Evolutionary conservation across 2,888 invertebrate genomes (phyloP).

Genomic region (Ormyrus nitidulus): DNA sequence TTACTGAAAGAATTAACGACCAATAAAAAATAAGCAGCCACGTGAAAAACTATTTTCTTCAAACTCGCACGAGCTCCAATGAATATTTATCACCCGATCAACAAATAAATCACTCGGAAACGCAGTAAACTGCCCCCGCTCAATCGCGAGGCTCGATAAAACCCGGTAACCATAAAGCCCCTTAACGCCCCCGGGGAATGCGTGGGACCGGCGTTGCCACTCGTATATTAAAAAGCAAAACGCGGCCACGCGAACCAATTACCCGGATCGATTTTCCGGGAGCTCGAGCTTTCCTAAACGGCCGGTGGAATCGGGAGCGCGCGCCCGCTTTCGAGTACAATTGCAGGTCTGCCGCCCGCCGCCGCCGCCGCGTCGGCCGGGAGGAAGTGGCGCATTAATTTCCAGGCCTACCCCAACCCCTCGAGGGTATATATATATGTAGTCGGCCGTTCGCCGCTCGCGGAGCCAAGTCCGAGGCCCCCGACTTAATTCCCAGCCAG

Average conservation of each 20-base stretch:
- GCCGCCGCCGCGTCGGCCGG: constrained; percentile 40
- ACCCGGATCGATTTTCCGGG: constrained; percentile 44
- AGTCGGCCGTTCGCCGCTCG: constrained; percentile 56
- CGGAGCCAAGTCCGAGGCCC: constrained; percentile 53
- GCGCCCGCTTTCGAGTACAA: constrained; percentile 4
- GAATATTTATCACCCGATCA: no score
- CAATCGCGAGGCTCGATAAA: background rate
- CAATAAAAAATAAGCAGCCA: no score
- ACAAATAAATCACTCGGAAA: no score
- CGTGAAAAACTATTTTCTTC: no score
- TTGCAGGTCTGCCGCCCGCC: constrained; percentile 20
- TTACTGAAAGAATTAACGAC: no score
- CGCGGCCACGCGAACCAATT: constrained; percentile 27
- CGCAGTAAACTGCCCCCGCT: no score
- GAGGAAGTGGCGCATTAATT: constrained; percentile 73
- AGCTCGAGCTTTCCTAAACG: constrained; percentile 33
- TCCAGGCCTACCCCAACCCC: constrained; percentile 66
- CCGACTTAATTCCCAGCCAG: constrained; percentile 69
- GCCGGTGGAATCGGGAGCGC: background rate
- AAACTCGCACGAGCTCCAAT: no score
- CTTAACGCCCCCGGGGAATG: constrained; percentile 2
- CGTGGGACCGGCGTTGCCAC: constrained; percentile 2
- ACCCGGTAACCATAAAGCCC: background rate
- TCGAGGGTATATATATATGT: constrained; percentile 62
- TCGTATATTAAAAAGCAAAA: constrained; percentile 11